phyloP scores from a whole-genome alignment of 2,888 invertebrate species.

The Mesorhabditis sp. region DNA sequence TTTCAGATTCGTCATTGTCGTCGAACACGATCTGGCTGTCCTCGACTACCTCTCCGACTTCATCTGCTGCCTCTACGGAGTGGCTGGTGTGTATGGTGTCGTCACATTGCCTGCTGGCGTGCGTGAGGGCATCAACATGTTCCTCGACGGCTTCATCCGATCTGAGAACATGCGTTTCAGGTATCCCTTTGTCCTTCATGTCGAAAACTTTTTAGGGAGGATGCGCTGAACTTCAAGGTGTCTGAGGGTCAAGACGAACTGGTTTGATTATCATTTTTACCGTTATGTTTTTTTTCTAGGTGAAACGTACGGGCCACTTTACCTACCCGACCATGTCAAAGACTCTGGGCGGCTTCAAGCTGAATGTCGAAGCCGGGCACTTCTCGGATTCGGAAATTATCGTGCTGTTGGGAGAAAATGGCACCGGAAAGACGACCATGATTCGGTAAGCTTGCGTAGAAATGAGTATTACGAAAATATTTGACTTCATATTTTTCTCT shows the following conservation, averaged over 20 bases:
- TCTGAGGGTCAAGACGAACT: constrained; percentile 95
- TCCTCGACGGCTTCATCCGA: constrained; percentile 97
- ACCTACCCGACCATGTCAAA: constrained; percentile 86
- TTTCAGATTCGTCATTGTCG: constrained; percentile 88
- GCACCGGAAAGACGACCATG: constrained; percentile 98
- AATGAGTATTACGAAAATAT: neutral
- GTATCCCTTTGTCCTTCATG: constrained; percentile 13
- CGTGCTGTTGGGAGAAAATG: constrained; percentile 90
- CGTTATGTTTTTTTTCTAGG: constrained; percentile 53
- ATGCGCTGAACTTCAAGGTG: constrained; percentile 93
- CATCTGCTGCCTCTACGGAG: constrained; percentile 95
- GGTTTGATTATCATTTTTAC: constrained; percentile 64
- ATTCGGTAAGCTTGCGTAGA: constrained; percentile 64
- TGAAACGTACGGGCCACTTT: constrained; percentile 59
- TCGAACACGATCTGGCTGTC: constrained; percentile 97
- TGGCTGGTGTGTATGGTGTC: constrained; percentile 91
- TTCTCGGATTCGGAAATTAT: constrained; percentile 99
- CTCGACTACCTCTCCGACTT: constrained; percentile 97
- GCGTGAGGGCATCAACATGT: constrained; percentile 98
- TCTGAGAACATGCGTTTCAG: constrained; percentile 98
- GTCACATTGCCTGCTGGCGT: constrained; percentile 99
- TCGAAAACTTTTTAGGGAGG: constrained; percentile 65
- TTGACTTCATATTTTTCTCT: neutral
- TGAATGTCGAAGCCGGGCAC: constrained; percentile 81
- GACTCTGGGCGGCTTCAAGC: constrained; percentile 68